These are phyloP conservation scores for Caenorhabditis imperialis DNA, from an alignment of 2,888 invertebrate species.

Conservation along the genomic window DNA sequence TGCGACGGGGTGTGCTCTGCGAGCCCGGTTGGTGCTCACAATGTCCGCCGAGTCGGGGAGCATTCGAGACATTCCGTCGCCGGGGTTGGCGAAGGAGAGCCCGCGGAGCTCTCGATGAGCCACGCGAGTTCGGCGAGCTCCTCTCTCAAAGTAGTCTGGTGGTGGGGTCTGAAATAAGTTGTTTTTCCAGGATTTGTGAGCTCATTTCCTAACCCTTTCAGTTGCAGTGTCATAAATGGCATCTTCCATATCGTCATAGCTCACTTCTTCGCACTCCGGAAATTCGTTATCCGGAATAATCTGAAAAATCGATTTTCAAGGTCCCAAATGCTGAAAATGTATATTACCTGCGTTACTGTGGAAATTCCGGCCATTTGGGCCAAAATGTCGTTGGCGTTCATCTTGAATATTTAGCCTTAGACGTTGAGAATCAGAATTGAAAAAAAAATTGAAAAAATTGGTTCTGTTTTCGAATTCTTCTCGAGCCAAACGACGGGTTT, in stretches of 20 bases:
- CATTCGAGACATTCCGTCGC: slow-evolving; percentile 22
- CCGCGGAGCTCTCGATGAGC: slow-evolving; percentile 13
- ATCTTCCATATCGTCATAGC: slow-evolving; percentile 10
- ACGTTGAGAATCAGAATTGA: background rate
- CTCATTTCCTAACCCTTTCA: no score
- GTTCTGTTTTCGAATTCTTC: background rate
- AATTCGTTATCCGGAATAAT: background rate
- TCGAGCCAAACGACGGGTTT: background rate
- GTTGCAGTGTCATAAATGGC: slow-evolving; percentile 1
- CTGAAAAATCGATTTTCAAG: background rate
- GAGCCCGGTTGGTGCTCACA: slow-evolving; percentile 8
- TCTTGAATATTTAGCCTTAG: background rate
- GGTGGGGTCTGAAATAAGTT: no score
- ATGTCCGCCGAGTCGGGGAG: slow-evolving; percentile 24
- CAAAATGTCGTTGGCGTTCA: slow-evolving; percentile 39
- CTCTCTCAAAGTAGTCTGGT: no score
- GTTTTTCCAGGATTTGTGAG: no score
- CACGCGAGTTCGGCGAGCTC: background rate
- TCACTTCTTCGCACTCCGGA: slow-evolving; percentile 9
- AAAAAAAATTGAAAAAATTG: background rate
- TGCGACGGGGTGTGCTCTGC: background rate
- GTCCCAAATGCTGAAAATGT: background rate
- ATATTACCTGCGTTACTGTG: background rate
- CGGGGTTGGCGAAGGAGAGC: slow-evolving; percentile 32
- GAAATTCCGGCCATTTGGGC: slow-evolving; percentile 14